Percentiles rank a stretch among this genome's conserved stretches.
Conservation (phyloP, 2,113 vertebrate species). For the Myiozetetes cayanensis region DNA sequence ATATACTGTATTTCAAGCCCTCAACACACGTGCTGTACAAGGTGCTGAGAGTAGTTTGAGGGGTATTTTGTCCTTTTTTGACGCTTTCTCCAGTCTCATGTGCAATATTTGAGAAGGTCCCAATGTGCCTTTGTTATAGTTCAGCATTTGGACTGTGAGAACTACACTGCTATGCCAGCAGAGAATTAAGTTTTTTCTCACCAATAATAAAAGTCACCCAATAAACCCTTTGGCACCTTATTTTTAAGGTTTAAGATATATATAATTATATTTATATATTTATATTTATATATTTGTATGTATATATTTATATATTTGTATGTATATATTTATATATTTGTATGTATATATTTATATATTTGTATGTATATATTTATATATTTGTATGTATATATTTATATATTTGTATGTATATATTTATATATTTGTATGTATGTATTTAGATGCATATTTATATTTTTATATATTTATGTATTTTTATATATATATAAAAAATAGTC, state of each 20-base stretch:
- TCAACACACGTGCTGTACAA: background rate
- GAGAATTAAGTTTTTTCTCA: background rate
- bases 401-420: too few relatives aligned
- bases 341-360: background rate
- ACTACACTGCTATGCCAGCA: background rate
- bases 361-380: too few relatives aligned
- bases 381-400: background rate
- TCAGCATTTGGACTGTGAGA: background rate
- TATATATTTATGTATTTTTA: too few relatives aligned
- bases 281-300: background rate
- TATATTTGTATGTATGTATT: too few relatives aligned
- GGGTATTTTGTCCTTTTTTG: background rate
- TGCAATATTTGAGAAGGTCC: background rate
- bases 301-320: too few relatives aligned
- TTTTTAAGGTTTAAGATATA: background rate
- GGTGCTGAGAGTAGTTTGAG: background rate
- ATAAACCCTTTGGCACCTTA: background rate
- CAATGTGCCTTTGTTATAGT: background rate
- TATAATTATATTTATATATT: too few relatives aligned
- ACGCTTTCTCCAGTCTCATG: background rate
- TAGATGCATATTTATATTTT: too few relatives aligned
- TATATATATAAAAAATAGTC: background rate
- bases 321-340: too few relatives aligned
- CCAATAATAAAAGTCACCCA: background rate
- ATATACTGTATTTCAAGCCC: background rate